A percentile compares a stretch with the other conserved stretches of the same genome.
phyloP scores from a whole-genome alignment of 2,797 vertebrate species.

The Graptemys geographica region DNA sequence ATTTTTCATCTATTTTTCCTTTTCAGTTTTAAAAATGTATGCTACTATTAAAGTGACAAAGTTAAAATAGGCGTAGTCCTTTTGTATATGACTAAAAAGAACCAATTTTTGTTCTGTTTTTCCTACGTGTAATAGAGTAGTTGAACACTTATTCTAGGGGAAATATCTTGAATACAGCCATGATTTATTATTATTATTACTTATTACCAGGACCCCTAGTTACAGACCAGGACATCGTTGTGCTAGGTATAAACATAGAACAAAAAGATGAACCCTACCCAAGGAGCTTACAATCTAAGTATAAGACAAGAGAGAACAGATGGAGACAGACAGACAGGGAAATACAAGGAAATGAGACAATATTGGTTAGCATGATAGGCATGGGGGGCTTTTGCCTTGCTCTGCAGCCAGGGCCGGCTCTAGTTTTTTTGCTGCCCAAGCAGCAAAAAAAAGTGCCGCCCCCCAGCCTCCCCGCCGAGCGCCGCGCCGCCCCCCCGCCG shows the following conservation, averaged over 20 bases:
- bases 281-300: background rate
- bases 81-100: background rate
- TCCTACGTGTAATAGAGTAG: background rate
- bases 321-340: background rate
- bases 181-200: background rate
- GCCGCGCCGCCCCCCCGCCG: too few relatives aligned
- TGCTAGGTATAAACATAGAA: background rate
- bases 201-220: too few relatives aligned
- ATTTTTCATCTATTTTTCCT: conserved; percentile 50
- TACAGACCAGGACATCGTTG: background rate
- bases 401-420: too few relatives aligned
- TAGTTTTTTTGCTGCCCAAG: too few relatives aligned
- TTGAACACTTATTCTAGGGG: background rate
- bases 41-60: background rate
- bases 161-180: background rate
- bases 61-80: background rate
- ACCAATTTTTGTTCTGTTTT: conserved; percentile 21
- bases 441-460: too few relatives aligned
- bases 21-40: conserved; percentile 34
- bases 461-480: too few relatives aligned
- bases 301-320: background rate
- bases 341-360: background rate
- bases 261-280: background rate
- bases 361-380: background rate
- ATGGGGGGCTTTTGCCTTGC: too few relatives aligned